These are phyloP conservation scores for Pongo pygmaeus DNA, from an alignment of 2,113 vertebrate species.

Conservation along the genomic window DNA sequence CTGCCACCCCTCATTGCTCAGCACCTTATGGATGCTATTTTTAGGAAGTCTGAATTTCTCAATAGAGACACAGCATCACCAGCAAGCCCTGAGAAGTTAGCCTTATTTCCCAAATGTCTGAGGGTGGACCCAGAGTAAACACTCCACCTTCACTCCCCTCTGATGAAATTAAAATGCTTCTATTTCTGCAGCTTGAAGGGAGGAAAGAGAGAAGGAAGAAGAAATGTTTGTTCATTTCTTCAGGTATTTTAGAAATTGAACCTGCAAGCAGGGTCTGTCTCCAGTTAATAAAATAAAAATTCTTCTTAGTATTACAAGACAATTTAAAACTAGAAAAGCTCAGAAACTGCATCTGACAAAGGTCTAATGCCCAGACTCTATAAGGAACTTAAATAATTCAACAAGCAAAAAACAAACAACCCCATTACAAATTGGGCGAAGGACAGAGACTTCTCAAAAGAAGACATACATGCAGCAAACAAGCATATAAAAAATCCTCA, in stretches of 20 bases:
- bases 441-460: too few relatives aligned
- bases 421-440: too few relatives aligned
- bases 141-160: background rate
- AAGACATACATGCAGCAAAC: too few relatives aligned
- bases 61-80: background rate
- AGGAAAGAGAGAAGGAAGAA: background rate
- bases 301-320: background rate
- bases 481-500: too few relatives aligned
- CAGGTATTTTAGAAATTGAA: conserved; percentile 3
- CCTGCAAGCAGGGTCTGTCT: background rate
- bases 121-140: background rate
- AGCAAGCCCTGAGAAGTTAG: conserved; percentile 38
- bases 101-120: background rate
- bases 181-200: conserved; percentile 9
- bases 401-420: too few relatives aligned
- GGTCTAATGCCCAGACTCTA: too few relatives aligned
- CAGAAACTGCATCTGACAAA: too few relatives aligned
- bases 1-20: conserved; percentile 7
- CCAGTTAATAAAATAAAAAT: conserved; percentile 16
- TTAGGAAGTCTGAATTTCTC: conserved; percentile 56
- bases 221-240: background rate
- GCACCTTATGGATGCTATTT: conserved; percentile 29
- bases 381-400: too few relatives aligned
- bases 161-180: background rate
- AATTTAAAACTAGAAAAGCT: background rate